Evolutionary conservation across 1,140 invertebrate genomes (phyloP).

Genomic region (Teleopsis dalmanni): DNA sequence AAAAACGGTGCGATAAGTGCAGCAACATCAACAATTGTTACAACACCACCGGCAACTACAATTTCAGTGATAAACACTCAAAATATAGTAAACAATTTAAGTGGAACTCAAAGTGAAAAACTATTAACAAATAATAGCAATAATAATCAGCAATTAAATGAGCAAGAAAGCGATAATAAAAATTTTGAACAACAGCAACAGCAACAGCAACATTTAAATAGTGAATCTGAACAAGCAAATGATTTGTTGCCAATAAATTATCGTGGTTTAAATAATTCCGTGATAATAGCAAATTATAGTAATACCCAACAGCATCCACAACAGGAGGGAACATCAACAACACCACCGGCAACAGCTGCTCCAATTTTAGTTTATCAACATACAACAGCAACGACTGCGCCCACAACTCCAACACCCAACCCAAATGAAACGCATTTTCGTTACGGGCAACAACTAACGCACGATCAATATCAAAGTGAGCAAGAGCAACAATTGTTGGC

Average conservation of each 20-base stretch:
- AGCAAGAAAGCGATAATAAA: not conserved
- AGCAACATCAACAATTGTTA: slow-evolving; percentile 12
- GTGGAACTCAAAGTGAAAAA: slow-evolving; percentile 30
- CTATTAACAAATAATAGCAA: slow-evolving; percentile 15
- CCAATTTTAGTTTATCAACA: too few relatives aligned
- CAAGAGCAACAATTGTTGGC: slow-evolving; percentile 4
- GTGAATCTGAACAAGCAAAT: too few relatives aligned
- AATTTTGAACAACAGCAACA: not conserved
- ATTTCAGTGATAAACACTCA: slow-evolving; percentile 5
- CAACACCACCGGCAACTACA: slow-evolving; percentile 8
- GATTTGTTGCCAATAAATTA: slow-evolving; percentile 17
- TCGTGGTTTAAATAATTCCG: slow-evolving; percentile 28
- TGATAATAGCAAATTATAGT: slow-evolving; percentile 34
- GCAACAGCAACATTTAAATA: too few relatives aligned
- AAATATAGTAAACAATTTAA: slow-evolving; percentile 23
- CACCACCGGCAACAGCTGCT: slow-evolving; percentile 11
- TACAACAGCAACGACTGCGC: not conserved
- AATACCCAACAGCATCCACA: slow-evolving; percentile 19
- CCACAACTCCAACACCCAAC: not conserved
- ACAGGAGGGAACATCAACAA: too few relatives aligned
- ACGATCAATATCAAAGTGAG: slow-evolving; percentile 1
- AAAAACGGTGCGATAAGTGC: slow-evolving; percentile 9
- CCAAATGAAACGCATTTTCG: too few relatives aligned
- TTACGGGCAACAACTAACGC: slow-evolving; percentile 15
- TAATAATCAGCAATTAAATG: slow-evolving; percentile 1